Conservation (phyloP, 2,797 vertebrate genomes). For the Muraenolepis orangiensis region DNA sequence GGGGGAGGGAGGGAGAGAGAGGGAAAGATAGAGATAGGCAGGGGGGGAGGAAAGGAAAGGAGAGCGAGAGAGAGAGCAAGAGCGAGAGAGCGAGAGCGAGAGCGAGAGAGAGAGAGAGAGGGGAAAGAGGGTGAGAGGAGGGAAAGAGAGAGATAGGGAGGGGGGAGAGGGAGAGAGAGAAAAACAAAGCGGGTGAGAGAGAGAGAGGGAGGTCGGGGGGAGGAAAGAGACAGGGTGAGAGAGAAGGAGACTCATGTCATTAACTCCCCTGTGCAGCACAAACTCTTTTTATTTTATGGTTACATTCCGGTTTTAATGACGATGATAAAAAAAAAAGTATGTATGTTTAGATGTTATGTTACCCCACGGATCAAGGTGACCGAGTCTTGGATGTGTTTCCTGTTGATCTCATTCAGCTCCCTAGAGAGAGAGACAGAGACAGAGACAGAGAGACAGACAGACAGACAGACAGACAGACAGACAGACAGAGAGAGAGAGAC, state of each 20-base stretch:
- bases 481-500: not conserved
- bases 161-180: too few species aligned
- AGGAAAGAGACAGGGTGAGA: too few species aligned
- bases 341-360: slow-evolving; percentile 29
- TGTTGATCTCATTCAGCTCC: slow-evolving; percentile 85
- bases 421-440: slow-evolving; percentile 51
- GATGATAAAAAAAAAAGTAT: not conserved
- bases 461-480: not conserved
- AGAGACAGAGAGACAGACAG: not conserved
- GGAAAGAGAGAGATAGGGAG: too few species aligned
- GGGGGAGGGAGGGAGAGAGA: not conserved
- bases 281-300: too few species aligned
- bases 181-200: too few species aligned
- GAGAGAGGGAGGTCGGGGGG: too few species aligned
- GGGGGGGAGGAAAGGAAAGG: not conserved
- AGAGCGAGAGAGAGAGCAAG: not conserved
- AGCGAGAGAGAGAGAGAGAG: not conserved
- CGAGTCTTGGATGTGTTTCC: slow-evolving; percentile 82
- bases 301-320: not conserved
- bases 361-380: slow-evolving; percentile 82
- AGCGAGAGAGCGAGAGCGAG: not conserved
- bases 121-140: not conserved
- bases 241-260: too few species aligned
- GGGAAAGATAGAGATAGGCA: not conserved
- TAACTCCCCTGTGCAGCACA: too few species aligned